Evolutionary conservation across 2,797 vertebrate genomes (phyloP), one percentile per base, ranked within the genome.

Genomic region (Knipowitschia caucasica): DNA sequence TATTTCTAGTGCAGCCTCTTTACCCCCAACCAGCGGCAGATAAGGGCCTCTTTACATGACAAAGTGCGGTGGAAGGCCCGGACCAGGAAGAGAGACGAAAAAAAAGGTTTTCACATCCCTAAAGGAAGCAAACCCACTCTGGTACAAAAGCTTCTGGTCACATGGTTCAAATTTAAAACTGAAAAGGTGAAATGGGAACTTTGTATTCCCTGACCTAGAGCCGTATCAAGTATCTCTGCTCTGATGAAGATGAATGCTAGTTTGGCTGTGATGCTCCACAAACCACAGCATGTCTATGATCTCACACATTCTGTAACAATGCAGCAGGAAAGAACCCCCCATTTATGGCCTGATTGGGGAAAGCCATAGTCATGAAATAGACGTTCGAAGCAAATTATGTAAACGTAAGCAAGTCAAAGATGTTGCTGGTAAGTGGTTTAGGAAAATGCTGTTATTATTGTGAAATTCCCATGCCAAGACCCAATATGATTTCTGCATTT

Each of bases 41-140:
- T 85, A 89, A 88, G 85, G 82, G 61, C 72, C 80, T 83, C 82
- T 89, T 90, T 91, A 86, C 89, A 91, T 91, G 84, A 90, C 88
- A 91, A 91, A 89, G 87, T 89, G 69, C 67, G 55, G 66, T 72
- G 73, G 80, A 85, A 73, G 78, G 85, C 62, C 73, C 54, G 15
- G 63, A 58, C 69, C 47, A 64, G 67, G 71, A 53, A 74, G 75
- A 77, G 68, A 84, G 23, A n/a, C n/a, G n/a, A n/a, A n/a, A n/a
- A 83, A 49, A 82, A 67, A 67, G 56, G 59, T 53, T 67, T 87
- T 85, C 76, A 84, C 43, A 53, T 30, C 63, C 61, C 36, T 43
- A 72, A 59, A 82, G 75, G 78, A 75, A 70, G 69, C 63, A 74
- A 84, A 86, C 81, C 74, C 82, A 75, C 67, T 51, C 59, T n/a